Percentiles rank a stretch among this genome's conserved stretches.
phyloP scores from a whole-genome alignment of 2,888 invertebrate species.

The Diaprepes abbreviatus region DNA sequence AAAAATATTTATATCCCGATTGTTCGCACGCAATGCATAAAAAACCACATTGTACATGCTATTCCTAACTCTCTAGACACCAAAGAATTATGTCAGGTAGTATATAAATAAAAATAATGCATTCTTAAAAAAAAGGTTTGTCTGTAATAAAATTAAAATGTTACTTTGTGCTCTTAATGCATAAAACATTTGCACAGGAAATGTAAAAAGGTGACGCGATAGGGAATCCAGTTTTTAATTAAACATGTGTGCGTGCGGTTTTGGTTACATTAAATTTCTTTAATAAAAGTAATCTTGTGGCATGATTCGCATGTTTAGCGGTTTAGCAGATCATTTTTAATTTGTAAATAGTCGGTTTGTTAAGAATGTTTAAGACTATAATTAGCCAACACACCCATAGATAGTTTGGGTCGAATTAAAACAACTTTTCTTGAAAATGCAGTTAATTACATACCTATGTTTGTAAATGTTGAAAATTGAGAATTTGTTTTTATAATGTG shows the following conservation, averaged over 20 bases:
- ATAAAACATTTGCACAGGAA: conserved; percentile 24
- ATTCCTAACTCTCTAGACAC: too few relatives aligned
- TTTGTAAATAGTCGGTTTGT: not conserved
- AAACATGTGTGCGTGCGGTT: conserved; percentile 33
- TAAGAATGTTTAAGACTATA: too few relatives aligned
- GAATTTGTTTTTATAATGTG: too few relatives aligned
- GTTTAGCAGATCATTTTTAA: not conserved
- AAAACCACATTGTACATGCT: too few relatives aligned
- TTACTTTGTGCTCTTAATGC: conserved; percentile 4
- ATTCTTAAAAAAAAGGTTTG: not conserved
- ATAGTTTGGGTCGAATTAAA: too few relatives aligned
- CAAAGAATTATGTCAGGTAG: not conserved
- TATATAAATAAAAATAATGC: not conserved
- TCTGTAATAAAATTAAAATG: not conserved
- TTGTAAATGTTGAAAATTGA: too few relatives aligned
- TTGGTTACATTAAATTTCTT: conserved; percentile 11
- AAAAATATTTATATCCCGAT: too few relatives aligned
- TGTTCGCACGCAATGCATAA: too few relatives aligned
- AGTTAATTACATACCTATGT: too few relatives aligned
- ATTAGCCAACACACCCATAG: too few relatives aligned
- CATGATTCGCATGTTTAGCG: not conserved
- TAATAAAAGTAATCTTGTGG: conserved; percentile 21
- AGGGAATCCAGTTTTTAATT: conserved; percentile 9
- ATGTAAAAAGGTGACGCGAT: conserved; percentile 18
- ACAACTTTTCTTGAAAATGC: too few relatives aligned